A percentile compares a stretch with the other conserved stretches of the same genome.
Conservation (phyloP, 2,113 vertebrate genomes). For the Gasterosteus aculeatus region DNA sequence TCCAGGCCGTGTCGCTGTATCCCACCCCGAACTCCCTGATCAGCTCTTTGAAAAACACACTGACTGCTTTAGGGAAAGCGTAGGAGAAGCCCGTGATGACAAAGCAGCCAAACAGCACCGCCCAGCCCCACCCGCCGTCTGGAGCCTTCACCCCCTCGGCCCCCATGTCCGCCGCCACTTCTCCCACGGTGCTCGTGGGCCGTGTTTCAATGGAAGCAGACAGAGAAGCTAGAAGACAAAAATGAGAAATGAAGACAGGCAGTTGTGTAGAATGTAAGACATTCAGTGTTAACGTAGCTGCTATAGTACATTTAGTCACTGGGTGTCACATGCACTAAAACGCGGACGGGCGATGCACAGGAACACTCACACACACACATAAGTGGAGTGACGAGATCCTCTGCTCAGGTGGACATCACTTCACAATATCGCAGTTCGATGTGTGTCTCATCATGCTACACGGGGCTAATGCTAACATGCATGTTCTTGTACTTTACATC, state of each 20-base stretch:
- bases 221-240: slow-evolving; percentile 27
- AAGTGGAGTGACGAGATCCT: too few relatives aligned
- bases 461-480: too few relatives aligned
- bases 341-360: too few relatives aligned
- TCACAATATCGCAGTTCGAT: too few relatives aligned
- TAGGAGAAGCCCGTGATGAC: slow-evolving; percentile 98
- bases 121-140: slow-evolving; percentile 97
- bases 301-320: too few relatives aligned
- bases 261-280: too few relatives aligned
- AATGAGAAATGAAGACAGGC: neutral
- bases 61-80: slow-evolving; percentile 95
- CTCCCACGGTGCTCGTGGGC: slow-evolving; percentile 85
- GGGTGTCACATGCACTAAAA: too few relatives aligned
- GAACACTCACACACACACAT: too few relatives aligned
- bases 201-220: slow-evolving; percentile 17
- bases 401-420: too few relatives aligned
- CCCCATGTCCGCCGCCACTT: slow-evolving; percentile 83
- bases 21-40: slow-evolving; percentile 91
- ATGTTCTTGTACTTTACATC: neutral
- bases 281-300: too few relatives aligned
- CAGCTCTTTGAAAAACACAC: slow-evolving; percentile 97
- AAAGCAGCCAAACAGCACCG: slow-evolving; percentile 90
- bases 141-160: slow-evolving; percentile 86
- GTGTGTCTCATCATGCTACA: too few relatives aligned
- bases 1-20: slow-evolving; percentile 96